Evolutionary conservation across 2,113 vertebrate genomes (phyloP), one percentile per base, ranked within the genome.

Genomic region (Tichodroma muraria): DNA sequence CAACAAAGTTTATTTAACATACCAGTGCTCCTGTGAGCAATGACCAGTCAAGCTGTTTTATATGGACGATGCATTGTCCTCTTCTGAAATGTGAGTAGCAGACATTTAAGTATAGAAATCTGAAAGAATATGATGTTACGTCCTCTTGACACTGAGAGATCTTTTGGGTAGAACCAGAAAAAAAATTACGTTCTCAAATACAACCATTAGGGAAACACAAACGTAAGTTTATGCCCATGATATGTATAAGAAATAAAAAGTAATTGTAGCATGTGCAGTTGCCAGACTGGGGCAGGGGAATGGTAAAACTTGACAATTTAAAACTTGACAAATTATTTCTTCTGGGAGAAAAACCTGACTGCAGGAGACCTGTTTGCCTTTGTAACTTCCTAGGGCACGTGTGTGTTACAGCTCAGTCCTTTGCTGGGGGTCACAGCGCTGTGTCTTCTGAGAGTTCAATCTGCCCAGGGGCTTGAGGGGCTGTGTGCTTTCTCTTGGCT

Each of bases 51-150:
- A 3, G 8, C 49, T 68, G 8, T 35, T 92, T 79, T 49, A 31
- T 9, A n/a, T 3, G 13, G 30, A 15, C 0, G 0, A 49, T 56
- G 11, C 14, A 16, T 19, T 14, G 11, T 30, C 4, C 24, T 21
- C 5, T 60, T 75, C 56, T 60, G 40, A 84, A 88, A 79, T 65
- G 6, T 76, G 16, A 84, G 23, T 28, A 87, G 40, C 42, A 71
- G 65, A 64, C 8, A 68, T 72, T 78, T 84, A 52, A 42, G 30
- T 31, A 69, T 1, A 59, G 16, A 45, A 89, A 76, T 56, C 18
- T 76, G 40, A 65, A 89, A 87, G 73, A 80, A 31, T 8, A 35
- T 25, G 7, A 13, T 85, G n/a, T 42, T 16, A 22, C 14, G 60
- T 87, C 20, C 14, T 71, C 44, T 86, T 15, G 57, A 57, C 11